phyloP scores from a whole-genome alignment of 2,888 invertebrate species.

The Amphimallon solstitiale region DNA sequence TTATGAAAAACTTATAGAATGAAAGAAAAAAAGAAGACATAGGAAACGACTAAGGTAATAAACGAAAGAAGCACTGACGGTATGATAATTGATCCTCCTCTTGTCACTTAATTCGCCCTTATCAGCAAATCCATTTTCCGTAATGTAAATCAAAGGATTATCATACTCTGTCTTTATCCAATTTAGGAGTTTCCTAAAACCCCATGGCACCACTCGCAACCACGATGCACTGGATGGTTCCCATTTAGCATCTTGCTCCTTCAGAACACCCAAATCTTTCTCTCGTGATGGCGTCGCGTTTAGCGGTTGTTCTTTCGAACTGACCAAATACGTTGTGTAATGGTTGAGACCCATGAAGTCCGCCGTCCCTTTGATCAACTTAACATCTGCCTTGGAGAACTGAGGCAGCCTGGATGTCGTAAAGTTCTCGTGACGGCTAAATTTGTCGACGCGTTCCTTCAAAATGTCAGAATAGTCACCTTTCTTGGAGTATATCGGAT shows the following conservation, averaged over 20 bases:
- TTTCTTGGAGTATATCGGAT: slow-evolving; percentile 63
- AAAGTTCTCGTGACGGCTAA: slow-evolving; percentile 62
- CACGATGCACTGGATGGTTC: slow-evolving; percentile 65
- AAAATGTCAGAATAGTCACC: slow-evolving; percentile 68
- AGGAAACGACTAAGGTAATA: no score
- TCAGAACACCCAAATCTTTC: slow-evolving; percentile 62
- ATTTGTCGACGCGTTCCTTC: slow-evolving; percentile 60
- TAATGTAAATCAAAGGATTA: slow-evolving; percentile 68
- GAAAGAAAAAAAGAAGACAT: no score
- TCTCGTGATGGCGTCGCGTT: slow-evolving; percentile 62
- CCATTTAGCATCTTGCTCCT: slow-evolving; percentile 65
- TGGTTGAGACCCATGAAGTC: slow-evolving; percentile 77
- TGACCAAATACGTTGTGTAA: slow-evolving; percentile 67
- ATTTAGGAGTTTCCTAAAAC: slow-evolving; percentile 67
- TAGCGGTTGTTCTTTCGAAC: slow-evolving; percentile 53
- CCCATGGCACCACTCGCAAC: slow-evolving; percentile 70
- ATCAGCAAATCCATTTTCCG: slow-evolving; percentile 71
- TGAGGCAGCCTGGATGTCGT: slow-evolving; percentile 62
- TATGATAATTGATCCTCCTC: slow-evolving; percentile 62
- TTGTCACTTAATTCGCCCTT: slow-evolving; percentile 64
- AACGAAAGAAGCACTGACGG: slow-evolving; percentile 49
- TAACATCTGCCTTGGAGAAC: slow-evolving; percentile 62
- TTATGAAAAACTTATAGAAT: no score
- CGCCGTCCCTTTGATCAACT: slow-evolving; percentile 63
- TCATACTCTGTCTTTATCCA: slow-evolving; percentile 61